Percentiles rank a stretch among this genome's conserved stretches.
phyloP scores from a whole-genome alignment of 2,888 invertebrate species.

The Zygogramma bicolorata region DNA sequence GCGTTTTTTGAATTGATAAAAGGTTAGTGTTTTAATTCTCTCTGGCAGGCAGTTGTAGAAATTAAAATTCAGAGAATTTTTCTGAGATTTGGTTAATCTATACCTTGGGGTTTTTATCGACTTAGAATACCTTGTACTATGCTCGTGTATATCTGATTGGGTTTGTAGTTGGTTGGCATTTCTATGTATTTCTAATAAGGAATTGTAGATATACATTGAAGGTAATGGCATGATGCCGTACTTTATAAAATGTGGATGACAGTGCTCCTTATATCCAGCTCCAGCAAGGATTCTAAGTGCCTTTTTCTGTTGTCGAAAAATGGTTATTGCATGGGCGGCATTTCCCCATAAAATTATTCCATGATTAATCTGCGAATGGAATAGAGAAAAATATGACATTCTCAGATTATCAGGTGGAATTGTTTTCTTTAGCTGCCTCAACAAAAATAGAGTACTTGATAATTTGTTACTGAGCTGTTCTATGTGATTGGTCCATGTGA shows the following conservation, averaged over 20 bases:
- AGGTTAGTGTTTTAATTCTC: background rate
- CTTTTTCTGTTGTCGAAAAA: background rate
- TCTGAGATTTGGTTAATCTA: too few relatives aligned
- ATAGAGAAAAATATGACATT: too few relatives aligned
- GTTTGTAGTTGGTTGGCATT: background rate
- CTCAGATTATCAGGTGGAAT: background rate
- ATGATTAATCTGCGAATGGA: background rate
- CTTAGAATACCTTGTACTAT: background rate
- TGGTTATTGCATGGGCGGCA: background rate
- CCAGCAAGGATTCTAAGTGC: background rate
- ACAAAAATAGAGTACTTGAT: too few relatives aligned
- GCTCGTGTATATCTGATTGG: background rate
- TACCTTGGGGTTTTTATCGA: background rate
- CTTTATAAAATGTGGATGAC: background rate
- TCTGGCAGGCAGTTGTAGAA: background rate
- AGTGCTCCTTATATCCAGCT: background rate
- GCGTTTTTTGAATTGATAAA: background rate
- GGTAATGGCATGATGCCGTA: background rate
- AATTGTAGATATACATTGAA: background rate
- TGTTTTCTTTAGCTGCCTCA: background rate
- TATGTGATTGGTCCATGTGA: background rate
- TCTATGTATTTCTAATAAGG: background rate
- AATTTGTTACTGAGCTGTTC: background rate
- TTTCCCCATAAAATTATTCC: background rate
- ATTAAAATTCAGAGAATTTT: too few relatives aligned